Percentiles rank a stretch among this genome's conserved stretches.
Evolutionary conservation across 2,797 vertebrate genomes (phyloP).

Genomic region (Botia kubotai): DNA sequence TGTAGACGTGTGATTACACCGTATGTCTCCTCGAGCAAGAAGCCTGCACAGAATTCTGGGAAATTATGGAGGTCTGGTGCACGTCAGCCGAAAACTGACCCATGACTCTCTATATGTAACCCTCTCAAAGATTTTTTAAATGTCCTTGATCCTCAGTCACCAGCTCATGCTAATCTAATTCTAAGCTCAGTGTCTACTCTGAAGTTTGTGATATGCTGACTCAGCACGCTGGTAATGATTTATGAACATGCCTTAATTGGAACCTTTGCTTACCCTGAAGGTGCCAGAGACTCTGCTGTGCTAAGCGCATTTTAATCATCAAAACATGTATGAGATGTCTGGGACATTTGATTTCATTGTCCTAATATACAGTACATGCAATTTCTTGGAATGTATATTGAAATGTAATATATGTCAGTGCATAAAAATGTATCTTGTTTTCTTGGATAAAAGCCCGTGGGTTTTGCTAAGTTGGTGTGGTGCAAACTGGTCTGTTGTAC

Average conservation of each 20-base stretch:
- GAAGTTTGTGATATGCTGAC: constrained; percentile 60
- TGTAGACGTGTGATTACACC: background rate
- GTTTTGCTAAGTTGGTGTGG: background rate
- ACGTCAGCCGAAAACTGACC: constrained; percentile 21
- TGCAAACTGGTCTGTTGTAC: background rate
- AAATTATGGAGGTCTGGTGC: background rate
- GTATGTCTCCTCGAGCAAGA: background rate
- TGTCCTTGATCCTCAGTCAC: constrained; percentile 71
- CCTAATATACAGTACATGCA: background rate
- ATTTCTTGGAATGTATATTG: background rate
- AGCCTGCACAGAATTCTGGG: background rate
- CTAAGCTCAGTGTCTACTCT: constrained; percentile 65
- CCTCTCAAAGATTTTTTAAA: constrained; percentile 68
- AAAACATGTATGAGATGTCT: constrained; percentile 28
- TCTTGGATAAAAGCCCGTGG: background rate
- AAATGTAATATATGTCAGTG: background rate
- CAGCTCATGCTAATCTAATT: constrained; percentile 73
- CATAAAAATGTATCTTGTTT: background rate
- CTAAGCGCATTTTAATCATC: constrained; percentile 48
- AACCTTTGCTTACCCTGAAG: constrained; percentile 61
- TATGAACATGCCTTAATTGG: constrained; percentile 65
- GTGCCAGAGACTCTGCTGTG: constrained; percentile 43
- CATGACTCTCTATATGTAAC: constrained; percentile 67
- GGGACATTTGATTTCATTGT: constrained; percentile 34
- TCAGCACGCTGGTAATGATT: constrained; percentile 66